Conservation (phyloP, 2,113 vertebrate genomes). For the Gadus chalcogrammus region DNA sequence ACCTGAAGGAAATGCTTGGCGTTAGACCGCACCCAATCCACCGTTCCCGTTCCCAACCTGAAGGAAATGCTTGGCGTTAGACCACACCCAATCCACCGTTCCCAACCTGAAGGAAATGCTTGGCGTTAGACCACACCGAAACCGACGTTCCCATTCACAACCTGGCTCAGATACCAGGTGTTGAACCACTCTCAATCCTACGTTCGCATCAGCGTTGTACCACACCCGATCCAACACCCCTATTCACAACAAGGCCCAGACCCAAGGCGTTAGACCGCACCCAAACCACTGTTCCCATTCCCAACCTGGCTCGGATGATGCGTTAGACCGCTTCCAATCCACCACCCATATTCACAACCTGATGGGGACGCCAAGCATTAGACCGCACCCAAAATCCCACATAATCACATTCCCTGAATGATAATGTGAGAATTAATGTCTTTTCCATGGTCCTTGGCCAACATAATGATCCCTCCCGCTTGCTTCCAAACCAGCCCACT, state of each 20-base stretch:
- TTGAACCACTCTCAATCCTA: neutral
- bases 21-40: too few relatives aligned
- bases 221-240: conserved; percentile 25
- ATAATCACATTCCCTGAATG: conserved; percentile 23
- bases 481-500: conserved; percentile 68
- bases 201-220: conserved; percentile 43
- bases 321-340: neutral
- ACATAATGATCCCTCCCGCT: conserved; percentile 65
- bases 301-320: conserved; percentile 11
- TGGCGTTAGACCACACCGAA: too few relatives aligned
- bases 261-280: conserved; percentile 38
- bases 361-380: conserved; percentile 37
- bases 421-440: conserved; percentile 72
- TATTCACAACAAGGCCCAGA: too few relatives aligned
- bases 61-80: conserved; percentile 18
- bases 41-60: conserved; percentile 46
- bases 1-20: conserved; percentile 9
- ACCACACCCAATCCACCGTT: too few relatives aligned
- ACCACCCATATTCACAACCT: neutral
- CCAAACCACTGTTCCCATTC: conserved; percentile 4
- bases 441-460: conserved; percentile 65
- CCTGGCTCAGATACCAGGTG: conserved; percentile 17
- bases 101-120: too few relatives aligned
- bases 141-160: too few relatives aligned
- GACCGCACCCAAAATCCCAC: conserved; percentile 32